These are phyloP conservation scores for Eurytoma californica DNA, from an alignment of 2,888 invertebrate species.

Conservation along the genomic window DNA sequence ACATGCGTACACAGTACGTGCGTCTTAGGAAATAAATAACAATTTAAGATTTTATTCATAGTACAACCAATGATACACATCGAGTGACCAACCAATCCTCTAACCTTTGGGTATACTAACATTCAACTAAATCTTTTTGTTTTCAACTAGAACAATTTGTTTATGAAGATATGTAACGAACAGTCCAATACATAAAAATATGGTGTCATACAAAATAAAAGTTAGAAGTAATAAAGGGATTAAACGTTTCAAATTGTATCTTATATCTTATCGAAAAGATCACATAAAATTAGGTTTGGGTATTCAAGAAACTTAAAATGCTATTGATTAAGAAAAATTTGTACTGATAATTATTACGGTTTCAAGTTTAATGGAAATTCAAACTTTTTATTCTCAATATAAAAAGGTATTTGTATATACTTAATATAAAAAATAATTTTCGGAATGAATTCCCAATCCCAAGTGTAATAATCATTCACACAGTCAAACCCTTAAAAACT, in stretches of 20 bases:
- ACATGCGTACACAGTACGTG: slow-evolving; percentile 26
- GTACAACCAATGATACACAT: slow-evolving; percentile 12
- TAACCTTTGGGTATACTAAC: background rate
- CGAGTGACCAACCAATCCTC: background rate
- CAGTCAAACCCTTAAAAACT: slow-evolving; percentile 15
- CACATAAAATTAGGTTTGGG: slow-evolving; percentile 21
- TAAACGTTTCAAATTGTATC: background rate
- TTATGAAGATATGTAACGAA: background rate
- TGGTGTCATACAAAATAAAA: background rate
- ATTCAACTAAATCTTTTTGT: background rate
- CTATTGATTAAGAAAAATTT: background rate
- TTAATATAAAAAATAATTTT: slow-evolving; percentile 3
- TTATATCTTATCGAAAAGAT: slow-evolving; percentile 22
- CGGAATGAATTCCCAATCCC: slow-evolving; percentile 26
- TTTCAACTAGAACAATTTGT: background rate
- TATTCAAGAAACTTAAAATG: slow-evolving; percentile 7
- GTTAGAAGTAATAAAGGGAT: background rate
- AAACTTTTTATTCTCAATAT: background rate
- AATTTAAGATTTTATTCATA: background rate
- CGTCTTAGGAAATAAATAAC: slow-evolving; percentile 22
- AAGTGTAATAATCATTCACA: background rate
- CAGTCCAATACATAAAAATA: background rate
- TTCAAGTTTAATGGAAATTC: background rate
- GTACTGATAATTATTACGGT: background rate
- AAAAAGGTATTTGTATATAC: slow-evolving; percentile 18